A percentile compares a stretch with the other conserved stretches of the same genome.
These are phyloP conservation scores for Ischnura elegans DNA, from an alignment of 2,888 invertebrate species.

Conservation along the genomic window DNA sequence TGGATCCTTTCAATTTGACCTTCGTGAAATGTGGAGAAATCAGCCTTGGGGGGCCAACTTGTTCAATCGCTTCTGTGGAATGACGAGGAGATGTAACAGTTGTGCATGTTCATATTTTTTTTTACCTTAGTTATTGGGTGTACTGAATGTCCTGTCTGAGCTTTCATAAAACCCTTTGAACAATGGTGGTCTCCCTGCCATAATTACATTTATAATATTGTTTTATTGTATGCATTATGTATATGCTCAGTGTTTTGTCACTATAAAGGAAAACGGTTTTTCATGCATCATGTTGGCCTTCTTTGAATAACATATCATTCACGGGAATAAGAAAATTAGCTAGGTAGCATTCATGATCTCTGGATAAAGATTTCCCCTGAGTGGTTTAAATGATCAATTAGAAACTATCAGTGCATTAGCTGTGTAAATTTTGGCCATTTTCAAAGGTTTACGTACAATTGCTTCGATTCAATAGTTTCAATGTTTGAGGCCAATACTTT, in stretches of 20 bases:
- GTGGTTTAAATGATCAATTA: background rate
- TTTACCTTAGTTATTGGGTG: conserved; percentile 74
- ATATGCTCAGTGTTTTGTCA: conserved; percentile 75
- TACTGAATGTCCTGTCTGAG: conserved; percentile 74
- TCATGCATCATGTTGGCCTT: conserved; percentile 72
- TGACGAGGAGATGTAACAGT: conserved; percentile 69
- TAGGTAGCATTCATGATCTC: conserved; percentile 29
- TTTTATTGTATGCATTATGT: conserved; percentile 74
- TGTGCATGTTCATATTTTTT: conserved; percentile 72
- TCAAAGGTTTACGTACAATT: conserved; percentile 32
- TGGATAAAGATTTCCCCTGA: conserved; percentile 42
- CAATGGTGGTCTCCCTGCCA: conserved; percentile 73
- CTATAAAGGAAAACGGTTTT: conserved; percentile 75
- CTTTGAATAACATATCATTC: conserved; percentile 68
- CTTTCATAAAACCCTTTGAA: conserved; percentile 73
- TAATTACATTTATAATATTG: conserved; percentile 72
- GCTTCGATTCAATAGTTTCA: conserved; percentile 52
- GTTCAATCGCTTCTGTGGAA: conserved; percentile 69
- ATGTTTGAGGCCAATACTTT: conserved; percentile 54
- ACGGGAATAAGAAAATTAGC: conserved; percentile 59
- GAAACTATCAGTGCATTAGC: conserved; percentile 1
- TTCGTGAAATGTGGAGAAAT: conserved; percentile 71
- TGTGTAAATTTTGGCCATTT: conserved; percentile 40
- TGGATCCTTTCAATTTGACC: conserved; percentile 72
- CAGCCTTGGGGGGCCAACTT: conserved; percentile 68